phyloP scores from a whole-genome alignment of 2,797 vertebrate genomes.

The Pampus argenteus region DNA sequence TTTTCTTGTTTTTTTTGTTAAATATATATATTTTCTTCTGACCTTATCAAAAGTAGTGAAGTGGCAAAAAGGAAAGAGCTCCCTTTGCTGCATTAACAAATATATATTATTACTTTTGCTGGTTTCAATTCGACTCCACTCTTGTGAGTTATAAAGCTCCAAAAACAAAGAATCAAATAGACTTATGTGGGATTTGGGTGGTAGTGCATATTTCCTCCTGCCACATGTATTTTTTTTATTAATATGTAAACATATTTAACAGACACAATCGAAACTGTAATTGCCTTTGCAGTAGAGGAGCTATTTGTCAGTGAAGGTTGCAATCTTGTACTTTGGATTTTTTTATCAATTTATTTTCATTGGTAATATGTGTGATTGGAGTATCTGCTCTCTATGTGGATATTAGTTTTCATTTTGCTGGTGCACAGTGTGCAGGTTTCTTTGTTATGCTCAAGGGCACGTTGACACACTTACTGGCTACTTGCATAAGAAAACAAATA shows the following conservation, averaged over 20 bases:
- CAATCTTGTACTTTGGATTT: background rate
- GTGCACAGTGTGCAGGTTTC: conserved; percentile 18
- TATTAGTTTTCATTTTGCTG: conserved; percentile 6
- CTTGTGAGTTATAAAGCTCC: background rate
- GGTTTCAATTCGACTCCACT: background rate
- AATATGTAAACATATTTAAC: background rate
- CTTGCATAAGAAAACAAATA: too few relatives aligned
- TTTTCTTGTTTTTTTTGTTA: background rate
- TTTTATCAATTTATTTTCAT: background rate
- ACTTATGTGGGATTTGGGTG: background rate
- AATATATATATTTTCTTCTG: background rate
- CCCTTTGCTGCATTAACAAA: background rate
- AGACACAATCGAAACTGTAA: background rate
- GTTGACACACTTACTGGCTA: too few relatives aligned
- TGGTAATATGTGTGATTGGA: too few relatives aligned
- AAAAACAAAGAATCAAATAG: too few relatives aligned
- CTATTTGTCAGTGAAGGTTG: background rate
- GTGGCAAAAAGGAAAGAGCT: too few relatives aligned
- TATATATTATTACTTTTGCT: background rate
- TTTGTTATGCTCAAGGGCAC: conserved; percentile 22
- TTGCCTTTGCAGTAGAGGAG: background rate
- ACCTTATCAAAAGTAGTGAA: conserved; percentile 2
- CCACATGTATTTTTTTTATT: too few relatives aligned
- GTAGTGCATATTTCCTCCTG: background rate
- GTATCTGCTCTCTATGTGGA: background rate